Conservation (phyloP, 2,888 invertebrate species). For the Tiliacea aurago region DNA sequence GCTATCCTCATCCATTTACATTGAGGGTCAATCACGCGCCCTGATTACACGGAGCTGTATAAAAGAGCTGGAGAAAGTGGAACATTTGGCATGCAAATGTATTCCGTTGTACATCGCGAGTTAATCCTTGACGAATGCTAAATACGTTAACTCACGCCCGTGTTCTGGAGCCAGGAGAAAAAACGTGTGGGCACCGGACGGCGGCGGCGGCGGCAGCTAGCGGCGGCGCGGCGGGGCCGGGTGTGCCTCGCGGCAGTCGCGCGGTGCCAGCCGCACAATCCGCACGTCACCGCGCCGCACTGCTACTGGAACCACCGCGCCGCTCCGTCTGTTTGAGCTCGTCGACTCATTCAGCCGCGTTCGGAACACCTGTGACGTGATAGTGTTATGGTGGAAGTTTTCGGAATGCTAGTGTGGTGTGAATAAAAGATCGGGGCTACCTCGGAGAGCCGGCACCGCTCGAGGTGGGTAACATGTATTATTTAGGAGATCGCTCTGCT, state of each 20-base stretch:
- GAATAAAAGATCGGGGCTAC: slow-evolving; percentile 77
- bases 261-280: slow-evolving; percentile 77
- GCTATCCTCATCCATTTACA: slow-evolving; percentile 14
- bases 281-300: slow-evolving; percentile 37
- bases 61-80: slow-evolving; percentile 38
- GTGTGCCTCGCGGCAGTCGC: slow-evolving; percentile 74
- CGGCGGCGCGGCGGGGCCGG: slow-evolving; percentile 47
- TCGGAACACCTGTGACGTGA: slow-evolving; percentile 64
- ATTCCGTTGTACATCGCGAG: slow-evolving; percentile 63
- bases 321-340: slow-evolving; percentile 32
- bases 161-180: slow-evolving; percentile 58
- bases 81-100: slow-evolving; percentile 57
- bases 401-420: slow-evolving; percentile 74
- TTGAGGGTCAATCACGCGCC: slow-evolving; percentile 37
- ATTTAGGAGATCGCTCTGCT: slow-evolving; percentile 65
- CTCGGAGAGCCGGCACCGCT: slow-evolving; percentile 80
- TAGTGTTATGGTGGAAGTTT: slow-evolving; percentile 72
- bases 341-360: slow-evolving; percentile 37
- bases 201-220: slow-evolving; percentile 18
- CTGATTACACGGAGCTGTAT: slow-evolving; percentile 45
- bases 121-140: slow-evolving; percentile 64
- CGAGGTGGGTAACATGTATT: slow-evolving; percentile 77
- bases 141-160: slow-evolving; percentile 63
- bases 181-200: slow-evolving; percentile 51
- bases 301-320: not conserved